A percentile compares a stretch with the other conserved stretches of the same genome.
Evolutionary conservation across 2,113 vertebrate species (phyloP).

Genomic region (Sebastes schlegelii): DNA sequence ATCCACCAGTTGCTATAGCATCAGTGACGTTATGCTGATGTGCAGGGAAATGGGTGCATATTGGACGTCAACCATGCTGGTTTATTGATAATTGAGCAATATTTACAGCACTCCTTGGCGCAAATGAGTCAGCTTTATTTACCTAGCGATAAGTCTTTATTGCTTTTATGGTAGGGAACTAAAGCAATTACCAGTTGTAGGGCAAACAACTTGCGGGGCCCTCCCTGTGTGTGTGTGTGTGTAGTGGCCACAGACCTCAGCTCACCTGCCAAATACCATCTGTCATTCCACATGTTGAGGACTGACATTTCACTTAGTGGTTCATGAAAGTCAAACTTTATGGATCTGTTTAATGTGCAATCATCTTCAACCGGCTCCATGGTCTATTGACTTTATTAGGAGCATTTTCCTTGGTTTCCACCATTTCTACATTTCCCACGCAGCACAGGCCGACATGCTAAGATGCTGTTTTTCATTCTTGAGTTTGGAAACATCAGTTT

Average conservation of each 20-base stretch:
- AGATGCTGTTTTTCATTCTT: not conserved
- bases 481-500: not conserved
- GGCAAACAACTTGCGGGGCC: constrained; percentile 53
- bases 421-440: not conserved
- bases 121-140: constrained; percentile 74
- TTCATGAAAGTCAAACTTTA: constrained; percentile 26
- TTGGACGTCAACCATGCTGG: constrained; percentile 46
- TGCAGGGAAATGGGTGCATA: constrained; percentile 32
- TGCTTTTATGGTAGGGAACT: constrained; percentile 72
- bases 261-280: constrained; percentile 47
- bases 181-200: constrained; percentile 71
- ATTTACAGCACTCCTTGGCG: constrained; percentile 68
- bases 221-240: constrained; percentile 25
- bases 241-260: constrained; percentile 16
- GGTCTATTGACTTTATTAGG: not conserved
- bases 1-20: constrained; percentile 58
- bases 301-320: constrained; percentile 7
- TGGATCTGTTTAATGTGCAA: constrained; percentile 14
- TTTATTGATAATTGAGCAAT: constrained; percentile 79
- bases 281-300: constrained; percentile 31
- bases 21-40: constrained; percentile 54
- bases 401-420: not conserved
- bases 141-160: constrained; percentile 75
- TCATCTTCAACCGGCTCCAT: not conserved
- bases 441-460: not conserved